Evolutionary conservation across 2,797 vertebrate genomes (phyloP).

Genomic region (Anabas testudineus): DNA sequence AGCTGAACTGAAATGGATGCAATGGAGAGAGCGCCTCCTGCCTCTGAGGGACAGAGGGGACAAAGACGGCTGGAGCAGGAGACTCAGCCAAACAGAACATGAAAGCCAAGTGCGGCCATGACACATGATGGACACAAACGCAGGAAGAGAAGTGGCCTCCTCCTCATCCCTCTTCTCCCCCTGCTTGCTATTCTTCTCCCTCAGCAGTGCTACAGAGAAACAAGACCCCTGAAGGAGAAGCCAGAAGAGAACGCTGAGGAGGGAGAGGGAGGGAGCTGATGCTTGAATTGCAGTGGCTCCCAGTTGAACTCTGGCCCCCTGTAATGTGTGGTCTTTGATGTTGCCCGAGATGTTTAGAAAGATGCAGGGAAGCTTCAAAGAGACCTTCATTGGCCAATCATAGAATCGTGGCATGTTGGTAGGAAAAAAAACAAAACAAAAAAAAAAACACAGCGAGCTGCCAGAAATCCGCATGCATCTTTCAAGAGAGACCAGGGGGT

Average conservation of each 20-base stretch:
- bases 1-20: slow-evolving; percentile 73
- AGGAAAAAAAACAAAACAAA: slow-evolving; percentile 32
- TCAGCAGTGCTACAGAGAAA: slow-evolving; percentile 22
- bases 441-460: slow-evolving; percentile 53
- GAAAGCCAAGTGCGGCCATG: slow-evolving; percentile 81
- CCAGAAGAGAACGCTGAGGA: no score
- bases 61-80: slow-evolving; percentile 82
- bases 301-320: slow-evolving; percentile 57
- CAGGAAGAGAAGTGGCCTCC: slow-evolving; percentile 51
- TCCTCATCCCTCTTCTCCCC: background rate
- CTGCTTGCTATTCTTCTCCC: slow-evolving; percentile 31
- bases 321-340: slow-evolving; percentile 66
- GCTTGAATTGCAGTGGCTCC: slow-evolving; percentile 42
- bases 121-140: slow-evolving; percentile 84
- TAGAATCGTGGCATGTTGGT: slow-evolving; percentile 46
- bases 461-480: slow-evolving; percentile 76
- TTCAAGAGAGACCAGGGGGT: slow-evolving; percentile 69
- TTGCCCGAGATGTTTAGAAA: slow-evolving; percentile 51
- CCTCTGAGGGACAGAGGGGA: slow-evolving; percentile 84
- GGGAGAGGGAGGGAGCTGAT: slow-evolving; percentile 16
- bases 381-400: slow-evolving; percentile 44
- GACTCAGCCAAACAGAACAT: slow-evolving; percentile 85
- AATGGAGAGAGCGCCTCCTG: slow-evolving; percentile 64
- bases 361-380: slow-evolving; percentile 60
- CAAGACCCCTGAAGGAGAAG: slow-evolving; percentile 26